These are phyloP conservation scores for Pachymerium ferrugineum DNA, from an alignment of 2,888 invertebrate genomes.

Conservation along the genomic window DNA sequence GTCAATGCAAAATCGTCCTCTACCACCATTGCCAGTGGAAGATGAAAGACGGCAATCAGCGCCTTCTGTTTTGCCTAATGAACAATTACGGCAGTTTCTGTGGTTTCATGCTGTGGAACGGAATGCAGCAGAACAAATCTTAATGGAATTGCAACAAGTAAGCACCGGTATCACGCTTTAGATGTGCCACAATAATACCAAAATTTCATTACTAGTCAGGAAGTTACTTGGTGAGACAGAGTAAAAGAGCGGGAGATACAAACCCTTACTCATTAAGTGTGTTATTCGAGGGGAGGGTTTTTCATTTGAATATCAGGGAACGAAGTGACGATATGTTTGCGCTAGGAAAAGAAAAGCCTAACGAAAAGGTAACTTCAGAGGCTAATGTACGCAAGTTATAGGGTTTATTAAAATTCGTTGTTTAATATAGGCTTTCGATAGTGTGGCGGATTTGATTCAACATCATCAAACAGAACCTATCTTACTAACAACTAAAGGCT, in stretches of 20 bases:
- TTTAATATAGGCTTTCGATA: constrained; percentile 38
- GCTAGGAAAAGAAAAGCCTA: constrained; percentile 41
- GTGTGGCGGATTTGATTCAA: constrained; percentile 39
- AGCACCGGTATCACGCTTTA: too few species aligned
- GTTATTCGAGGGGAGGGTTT: constrained; percentile 38
- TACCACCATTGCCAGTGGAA: neutral
- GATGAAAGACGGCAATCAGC: neutral
- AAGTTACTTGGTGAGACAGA: constrained; percentile 40
- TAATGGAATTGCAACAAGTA: constrained; percentile 34
- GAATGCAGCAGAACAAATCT: constrained; percentile 38
- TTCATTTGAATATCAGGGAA: constrained; percentile 40
- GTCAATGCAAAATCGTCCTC: neutral
- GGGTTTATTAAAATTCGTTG: neutral
- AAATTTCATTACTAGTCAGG: constrained; percentile 35
- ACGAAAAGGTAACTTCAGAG: constrained; percentile 39
- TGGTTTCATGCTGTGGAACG: constrained; percentile 41
- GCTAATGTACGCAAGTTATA: neutral
- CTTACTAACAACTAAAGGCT: constrained; percentile 39
- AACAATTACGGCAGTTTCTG: constrained; percentile 32
- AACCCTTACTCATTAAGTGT: constrained; percentile 41
- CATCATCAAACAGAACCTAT: constrained; percentile 40
- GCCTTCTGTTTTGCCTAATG: neutral
- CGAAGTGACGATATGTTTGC: constrained; percentile 39
- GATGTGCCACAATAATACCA: too few species aligned
- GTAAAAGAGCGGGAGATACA: constrained; percentile 39